Evolutionary conservation across 2,113 vertebrate species (phyloP).

Genomic region (Xyrauchen texanus): DNA sequence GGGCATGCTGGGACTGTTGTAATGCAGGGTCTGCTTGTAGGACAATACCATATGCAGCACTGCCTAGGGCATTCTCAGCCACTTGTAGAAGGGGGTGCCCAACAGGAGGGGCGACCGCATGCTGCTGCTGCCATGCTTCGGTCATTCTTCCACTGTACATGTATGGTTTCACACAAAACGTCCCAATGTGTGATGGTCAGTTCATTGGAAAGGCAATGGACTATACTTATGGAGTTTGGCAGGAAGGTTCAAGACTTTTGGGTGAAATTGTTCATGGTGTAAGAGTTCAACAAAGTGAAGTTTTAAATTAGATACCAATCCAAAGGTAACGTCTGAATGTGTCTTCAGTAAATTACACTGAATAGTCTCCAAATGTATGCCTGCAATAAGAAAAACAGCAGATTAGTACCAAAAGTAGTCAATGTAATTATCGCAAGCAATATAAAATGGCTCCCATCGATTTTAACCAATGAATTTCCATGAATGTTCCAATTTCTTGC

Average conservation of each 20-base stretch:
- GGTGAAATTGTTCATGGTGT: neutral
- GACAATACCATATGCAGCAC: slow-evolving; percentile 90
- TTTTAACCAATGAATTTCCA: no score
- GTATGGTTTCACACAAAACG: slow-evolving; percentile 51
- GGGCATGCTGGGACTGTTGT: slow-evolving; percentile 81
- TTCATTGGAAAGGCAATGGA: neutral
- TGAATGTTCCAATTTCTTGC: no score
- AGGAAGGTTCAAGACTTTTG: neutral
- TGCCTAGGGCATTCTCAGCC: slow-evolving; percentile 86
- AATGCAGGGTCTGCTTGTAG: slow-evolving; percentile 83
- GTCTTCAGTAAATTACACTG: neutral
- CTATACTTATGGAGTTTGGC: no score
- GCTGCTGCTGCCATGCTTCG: slow-evolving; percentile 82
- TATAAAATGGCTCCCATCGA: no score
- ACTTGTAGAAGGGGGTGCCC: slow-evolving; percentile 86
- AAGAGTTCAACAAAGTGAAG: neutral
- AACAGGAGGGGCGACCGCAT: slow-evolving; percentile 80
- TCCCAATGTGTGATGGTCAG: slow-evolving; percentile 5
- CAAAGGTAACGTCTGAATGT: neutral
- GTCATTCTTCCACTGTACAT: slow-evolving; percentile 74
- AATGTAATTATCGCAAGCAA: no score
- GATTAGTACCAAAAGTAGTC: no score
- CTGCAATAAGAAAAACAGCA: neutral
- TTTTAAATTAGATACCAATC: slow-evolving; percentile 6
- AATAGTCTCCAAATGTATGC: slow-evolving; percentile 9